Evolutionary conservation across 2,888 invertebrate genomes (phyloP).

Genomic region (Caenorhabditis becei): DNA sequence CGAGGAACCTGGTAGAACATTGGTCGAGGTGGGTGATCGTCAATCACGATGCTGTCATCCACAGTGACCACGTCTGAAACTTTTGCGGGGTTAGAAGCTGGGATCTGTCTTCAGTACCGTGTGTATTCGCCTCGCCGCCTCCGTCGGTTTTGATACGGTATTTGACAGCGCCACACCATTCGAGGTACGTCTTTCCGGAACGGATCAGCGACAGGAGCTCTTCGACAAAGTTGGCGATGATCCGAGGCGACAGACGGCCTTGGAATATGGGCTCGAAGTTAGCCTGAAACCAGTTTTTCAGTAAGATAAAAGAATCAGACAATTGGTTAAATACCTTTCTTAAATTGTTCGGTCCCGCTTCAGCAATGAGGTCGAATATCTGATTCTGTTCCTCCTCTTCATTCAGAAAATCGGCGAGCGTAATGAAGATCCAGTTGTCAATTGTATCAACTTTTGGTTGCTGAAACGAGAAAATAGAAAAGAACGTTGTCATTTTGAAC

Average conservation of each 20-base stretch:
- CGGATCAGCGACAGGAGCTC: constrained; percentile 20
- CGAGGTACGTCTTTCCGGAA: constrained; percentile 20
- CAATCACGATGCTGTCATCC: constrained; percentile 10
- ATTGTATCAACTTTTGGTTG: constrained; percentile 29
- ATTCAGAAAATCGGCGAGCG: neutral
- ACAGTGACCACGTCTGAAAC: constrained; percentile 30
- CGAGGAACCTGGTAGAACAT: too few relatives aligned
- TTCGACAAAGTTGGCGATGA: neutral
- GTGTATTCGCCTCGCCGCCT: constrained; percentile 2
- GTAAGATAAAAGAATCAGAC: too few relatives aligned
- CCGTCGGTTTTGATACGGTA: constrained; percentile 21
- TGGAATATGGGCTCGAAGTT: constrained; percentile 8
- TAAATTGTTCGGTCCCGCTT: neutral
- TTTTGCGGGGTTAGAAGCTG: neutral
- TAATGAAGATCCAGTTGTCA: constrained; percentile 25
- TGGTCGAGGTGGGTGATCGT: neutral
- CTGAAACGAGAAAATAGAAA: neutral
- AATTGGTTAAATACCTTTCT: constrained; percentile 2
- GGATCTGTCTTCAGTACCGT: neutral
- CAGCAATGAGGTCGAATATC: constrained; percentile 17
- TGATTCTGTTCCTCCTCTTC: constrained; percentile 1
- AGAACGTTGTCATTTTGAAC: too few relatives aligned
- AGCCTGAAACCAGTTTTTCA: constrained; percentile 7
- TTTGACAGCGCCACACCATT: constrained; percentile 35
- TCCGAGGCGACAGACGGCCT: constrained; percentile 2